phyloP scores from a whole-genome alignment of 2,888 invertebrate genomes.

The Perizoma flavofasciatum region DNA sequence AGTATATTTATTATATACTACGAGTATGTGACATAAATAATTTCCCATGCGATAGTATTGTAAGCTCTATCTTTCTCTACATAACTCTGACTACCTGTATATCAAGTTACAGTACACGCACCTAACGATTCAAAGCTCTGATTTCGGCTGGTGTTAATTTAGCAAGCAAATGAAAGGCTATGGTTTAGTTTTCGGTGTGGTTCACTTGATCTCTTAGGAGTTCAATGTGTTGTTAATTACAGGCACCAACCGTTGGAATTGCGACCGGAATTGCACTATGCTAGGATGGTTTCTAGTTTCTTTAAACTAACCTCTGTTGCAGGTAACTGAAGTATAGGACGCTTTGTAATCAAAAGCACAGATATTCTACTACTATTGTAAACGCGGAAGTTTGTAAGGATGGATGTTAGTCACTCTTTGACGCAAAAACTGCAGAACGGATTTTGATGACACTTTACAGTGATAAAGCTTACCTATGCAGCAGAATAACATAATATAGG shows the following conservation, averaged over 20 bases:
- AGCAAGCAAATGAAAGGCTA: slow-evolving; percentile 62
- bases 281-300: not conserved
- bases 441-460: too few species aligned
- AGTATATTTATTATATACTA: too few species aligned
- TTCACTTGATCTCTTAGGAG: slow-evolving; percentile 58
- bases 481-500: too few species aligned
- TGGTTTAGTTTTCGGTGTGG: slow-evolving; percentile 55
- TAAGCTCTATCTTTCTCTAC: slow-evolving; percentile 1
- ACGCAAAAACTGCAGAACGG: too few species aligned
- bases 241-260: slow-evolving; percentile 41
- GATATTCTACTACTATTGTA: too few species aligned
- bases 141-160: slow-evolving; percentile 52
- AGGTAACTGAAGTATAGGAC: not conserved
- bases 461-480: too few species aligned
- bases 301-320: not conserved
- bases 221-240: slow-evolving; percentile 58
- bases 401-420: too few species aligned
- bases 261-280: slow-evolving; percentile 43
- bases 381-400: too few species aligned
- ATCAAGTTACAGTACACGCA: slow-evolving; percentile 23
- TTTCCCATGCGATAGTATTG: not conserved
- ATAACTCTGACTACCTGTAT: slow-evolving; percentile 6
- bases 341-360: not conserved
- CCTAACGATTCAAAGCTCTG: slow-evolving; percentile 34
- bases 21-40: too few species aligned